These are phyloP conservation scores for Trachelus iudaicus DNA, from an alignment of 2,888 invertebrate species.

Conservation along the genomic window DNA sequence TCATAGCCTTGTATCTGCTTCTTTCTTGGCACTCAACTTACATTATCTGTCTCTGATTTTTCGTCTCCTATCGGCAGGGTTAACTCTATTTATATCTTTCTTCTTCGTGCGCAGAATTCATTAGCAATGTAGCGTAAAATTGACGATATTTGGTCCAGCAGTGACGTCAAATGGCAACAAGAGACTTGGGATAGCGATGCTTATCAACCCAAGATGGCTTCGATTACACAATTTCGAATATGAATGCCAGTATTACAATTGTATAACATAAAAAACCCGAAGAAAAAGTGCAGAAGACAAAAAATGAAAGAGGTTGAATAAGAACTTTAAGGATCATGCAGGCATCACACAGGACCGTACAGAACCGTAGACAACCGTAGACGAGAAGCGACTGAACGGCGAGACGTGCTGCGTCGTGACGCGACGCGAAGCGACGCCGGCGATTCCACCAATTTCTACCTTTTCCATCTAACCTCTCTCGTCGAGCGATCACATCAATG, in stretches of 20 bases:
- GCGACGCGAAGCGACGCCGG: background rate
- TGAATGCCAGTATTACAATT: background rate
- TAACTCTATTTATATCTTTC: background rate
- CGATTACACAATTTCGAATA: background rate
- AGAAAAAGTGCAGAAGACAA: background rate
- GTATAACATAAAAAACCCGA: background rate
- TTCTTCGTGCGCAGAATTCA: background rate
- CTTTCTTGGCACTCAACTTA: background rate
- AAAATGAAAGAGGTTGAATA: background rate
- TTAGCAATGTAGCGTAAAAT: background rate
- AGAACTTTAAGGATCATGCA: background rate
- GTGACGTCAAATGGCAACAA: background rate
- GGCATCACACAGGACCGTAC: background rate
- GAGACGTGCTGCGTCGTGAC: slow-evolving; percentile 13
- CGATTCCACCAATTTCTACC: background rate
- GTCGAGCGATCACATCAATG: background rate
- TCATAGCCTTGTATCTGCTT: background rate
- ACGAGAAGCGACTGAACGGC: slow-evolving; percentile 23
- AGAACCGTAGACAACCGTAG: slow-evolving; percentile 9
- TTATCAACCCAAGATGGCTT: background rate
- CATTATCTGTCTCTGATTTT: background rate
- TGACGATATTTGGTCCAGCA: background rate
- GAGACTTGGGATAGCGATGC: background rate
- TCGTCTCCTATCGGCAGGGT: background rate
- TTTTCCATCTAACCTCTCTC: background rate